phyloP scores from a whole-genome alignment of 2,113 vertebrate genomes.

The Cacatua alba region DNA sequence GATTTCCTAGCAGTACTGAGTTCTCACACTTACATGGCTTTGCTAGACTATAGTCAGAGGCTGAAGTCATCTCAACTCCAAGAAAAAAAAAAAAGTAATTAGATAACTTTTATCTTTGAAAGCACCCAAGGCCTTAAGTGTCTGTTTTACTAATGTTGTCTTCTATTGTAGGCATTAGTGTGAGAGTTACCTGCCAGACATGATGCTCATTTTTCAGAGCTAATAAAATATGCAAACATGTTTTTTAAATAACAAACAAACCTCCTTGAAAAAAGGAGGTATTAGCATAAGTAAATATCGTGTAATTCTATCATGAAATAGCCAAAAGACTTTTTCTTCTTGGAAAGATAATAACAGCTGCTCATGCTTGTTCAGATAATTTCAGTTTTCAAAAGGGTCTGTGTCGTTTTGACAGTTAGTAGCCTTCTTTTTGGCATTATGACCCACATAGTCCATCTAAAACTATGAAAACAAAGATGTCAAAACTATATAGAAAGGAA shows the following conservation, averaged over 20 bases:
- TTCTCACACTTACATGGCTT: not conserved
- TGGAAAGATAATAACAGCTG: not conserved
- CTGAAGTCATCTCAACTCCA: not conserved
- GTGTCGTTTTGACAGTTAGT: not conserved
- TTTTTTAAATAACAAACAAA: not conserved
- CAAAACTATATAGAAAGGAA: not conserved
- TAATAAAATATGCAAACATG: not conserved
- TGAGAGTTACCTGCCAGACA: not conserved
- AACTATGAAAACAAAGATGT: not conserved
- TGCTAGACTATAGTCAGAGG: not conserved
- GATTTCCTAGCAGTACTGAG: not conserved
- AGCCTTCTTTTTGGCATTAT: not conserved
- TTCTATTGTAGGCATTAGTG: not conserved
- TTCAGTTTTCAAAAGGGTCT: not conserved
- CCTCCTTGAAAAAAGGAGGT: not conserved
- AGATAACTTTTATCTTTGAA: not conserved
- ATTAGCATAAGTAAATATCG: not conserved
- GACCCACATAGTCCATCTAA: rapidly evolving
- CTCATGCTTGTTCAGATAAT: not conserved
- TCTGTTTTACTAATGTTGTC: not conserved
- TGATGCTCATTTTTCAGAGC: not conserved
- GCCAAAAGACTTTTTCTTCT: not conserved
- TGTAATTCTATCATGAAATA: not conserved
- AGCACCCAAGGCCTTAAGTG: not conserved
- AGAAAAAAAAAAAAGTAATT: not conserved